A percentile compares a stretch with the other conserved stretches of the same genome.
phyloP scores from a whole-genome alignment of 2,888 invertebrate genomes.

The Eurois occulta region DNA sequence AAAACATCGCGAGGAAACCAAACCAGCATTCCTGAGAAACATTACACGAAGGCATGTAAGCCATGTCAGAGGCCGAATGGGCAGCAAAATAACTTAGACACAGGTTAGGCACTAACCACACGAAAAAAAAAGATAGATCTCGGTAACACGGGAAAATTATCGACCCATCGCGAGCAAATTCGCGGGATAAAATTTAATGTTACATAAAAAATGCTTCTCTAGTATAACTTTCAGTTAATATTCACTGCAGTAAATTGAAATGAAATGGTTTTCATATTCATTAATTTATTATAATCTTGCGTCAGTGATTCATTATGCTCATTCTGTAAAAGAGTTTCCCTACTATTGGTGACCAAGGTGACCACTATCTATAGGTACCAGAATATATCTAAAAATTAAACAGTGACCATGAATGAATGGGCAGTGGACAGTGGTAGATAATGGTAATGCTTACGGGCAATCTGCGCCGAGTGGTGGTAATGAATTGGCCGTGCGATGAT shows the following conservation, averaged over 20 bases:
- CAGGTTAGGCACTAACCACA: no score
- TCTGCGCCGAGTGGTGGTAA: slow-evolving; percentile 88
- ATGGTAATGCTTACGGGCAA: slow-evolving; percentile 73
- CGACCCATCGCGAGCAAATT: neutral
- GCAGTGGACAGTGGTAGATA: slow-evolving; percentile 46
- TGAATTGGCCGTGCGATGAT: slow-evolving; percentile 88
- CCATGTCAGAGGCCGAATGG: no score
- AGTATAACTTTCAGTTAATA: neutral
- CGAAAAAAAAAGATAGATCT: no score
- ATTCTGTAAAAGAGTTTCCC: neutral
- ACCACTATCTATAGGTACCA: no score
- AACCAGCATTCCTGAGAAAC: no score
- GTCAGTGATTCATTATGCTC: neutral
- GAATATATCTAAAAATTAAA: slow-evolving; percentile 11
- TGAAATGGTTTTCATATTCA: neutral
- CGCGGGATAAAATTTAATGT: neutral
- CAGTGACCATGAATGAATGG: slow-evolving; percentile 31
- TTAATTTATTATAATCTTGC: neutral
- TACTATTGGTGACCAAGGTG: neutral
- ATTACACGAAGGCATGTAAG: no score
- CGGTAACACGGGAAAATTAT: neutral
- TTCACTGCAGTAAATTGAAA: neutral
- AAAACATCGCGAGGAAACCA: no score
- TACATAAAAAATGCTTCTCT: neutral
- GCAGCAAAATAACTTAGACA: no score